Evolutionary conservation across 2,797 vertebrate species (phyloP).

Genomic region (Myoxocephalus aenaeus): DNA sequence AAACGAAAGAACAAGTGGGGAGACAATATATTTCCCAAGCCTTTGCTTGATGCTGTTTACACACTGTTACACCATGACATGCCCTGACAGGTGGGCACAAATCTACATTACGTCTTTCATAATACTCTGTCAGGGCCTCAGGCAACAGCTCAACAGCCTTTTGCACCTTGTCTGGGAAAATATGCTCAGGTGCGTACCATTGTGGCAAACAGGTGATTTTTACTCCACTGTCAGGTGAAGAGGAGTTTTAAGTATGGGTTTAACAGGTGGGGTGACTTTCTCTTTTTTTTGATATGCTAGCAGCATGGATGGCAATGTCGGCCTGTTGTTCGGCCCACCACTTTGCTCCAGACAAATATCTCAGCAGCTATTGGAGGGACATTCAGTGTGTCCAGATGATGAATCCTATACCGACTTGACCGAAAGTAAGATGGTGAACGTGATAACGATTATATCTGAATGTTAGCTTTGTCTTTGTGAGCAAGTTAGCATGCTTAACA

Average conservation of each 20-base stretch:
- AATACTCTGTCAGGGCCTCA: conserved; percentile 59
- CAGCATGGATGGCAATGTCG: too few species aligned
- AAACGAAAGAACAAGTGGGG: conserved; percentile 34
- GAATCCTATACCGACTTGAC: neutral
- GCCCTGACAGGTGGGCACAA: conserved; percentile 66
- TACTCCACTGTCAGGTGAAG: conserved; percentile 45
- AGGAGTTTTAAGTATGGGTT: neutral
- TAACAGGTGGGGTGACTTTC: neutral
- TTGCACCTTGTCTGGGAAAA: conserved; percentile 80
- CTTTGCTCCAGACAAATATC: neutral
- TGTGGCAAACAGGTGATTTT: conserved; percentile 61
- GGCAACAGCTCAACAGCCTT: conserved; percentile 72
- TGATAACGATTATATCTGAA: neutral
- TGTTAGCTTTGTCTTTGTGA: neutral
- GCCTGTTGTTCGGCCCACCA: neutral
- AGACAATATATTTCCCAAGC: conserved; percentile 62
- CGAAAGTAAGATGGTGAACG: neutral
- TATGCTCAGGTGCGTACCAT: conserved; percentile 71
- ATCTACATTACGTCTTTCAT: conserved; percentile 70
- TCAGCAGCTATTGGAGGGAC: neutral
- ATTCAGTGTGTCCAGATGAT: neutral
- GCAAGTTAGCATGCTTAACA: neutral
- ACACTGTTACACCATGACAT: conserved; percentile 55
- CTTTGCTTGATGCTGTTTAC: conserved; percentile 59
- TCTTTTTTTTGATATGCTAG: neutral